phyloP scores from a whole-genome alignment of 2,888 invertebrate species.

The Hybos culiciformis region DNA sequence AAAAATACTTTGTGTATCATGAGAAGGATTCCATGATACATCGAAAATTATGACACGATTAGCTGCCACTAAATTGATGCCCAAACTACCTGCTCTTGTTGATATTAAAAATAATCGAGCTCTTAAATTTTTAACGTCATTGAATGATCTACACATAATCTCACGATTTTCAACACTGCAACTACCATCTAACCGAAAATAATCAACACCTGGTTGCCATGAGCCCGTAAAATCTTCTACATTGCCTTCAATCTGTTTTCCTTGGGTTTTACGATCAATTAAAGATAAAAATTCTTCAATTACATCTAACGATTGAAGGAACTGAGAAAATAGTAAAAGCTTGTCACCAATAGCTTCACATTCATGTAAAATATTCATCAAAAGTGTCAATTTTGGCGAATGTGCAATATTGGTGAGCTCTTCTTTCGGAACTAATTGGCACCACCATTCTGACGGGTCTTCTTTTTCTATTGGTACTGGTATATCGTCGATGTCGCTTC shows the following conservation, averaged over 20 bases:
- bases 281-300: constrained; percentile 81
- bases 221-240: constrained; percentile 40
- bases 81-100: constrained; percentile 91
- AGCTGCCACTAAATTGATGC: constrained; percentile 93
- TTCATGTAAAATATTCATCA: constrained; percentile 79
- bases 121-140: constrained; percentile 63
- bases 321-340: constrained; percentile 92
- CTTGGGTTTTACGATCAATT: constrained; percentile 63
- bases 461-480: constrained; percentile 17
- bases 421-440: constrained; percentile 58
- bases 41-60: constrained; percentile 98
- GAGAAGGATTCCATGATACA: constrained; percentile 98
- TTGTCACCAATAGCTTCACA: constrained; percentile 95
- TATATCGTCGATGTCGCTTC: constrained; percentile 28
- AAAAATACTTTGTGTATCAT: constrained; percentile 97
- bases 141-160: constrained; percentile 77
- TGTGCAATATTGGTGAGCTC: constrained; percentile 57
- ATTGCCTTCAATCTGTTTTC: constrained; percentile 31
- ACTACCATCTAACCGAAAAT: constrained; percentile 85
- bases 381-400: constrained; percentile 39
- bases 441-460: constrained; percentile 73
- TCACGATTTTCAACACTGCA: constrained; percentile 75
- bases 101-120: constrained; percentile 88
- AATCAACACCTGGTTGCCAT: constrained; percentile 72
- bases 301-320: constrained; percentile 78